These are phyloP conservation scores for Alligator sinensis DNA, from an alignment of 2,113 vertebrate species.

Conservation along the genomic window DNA sequence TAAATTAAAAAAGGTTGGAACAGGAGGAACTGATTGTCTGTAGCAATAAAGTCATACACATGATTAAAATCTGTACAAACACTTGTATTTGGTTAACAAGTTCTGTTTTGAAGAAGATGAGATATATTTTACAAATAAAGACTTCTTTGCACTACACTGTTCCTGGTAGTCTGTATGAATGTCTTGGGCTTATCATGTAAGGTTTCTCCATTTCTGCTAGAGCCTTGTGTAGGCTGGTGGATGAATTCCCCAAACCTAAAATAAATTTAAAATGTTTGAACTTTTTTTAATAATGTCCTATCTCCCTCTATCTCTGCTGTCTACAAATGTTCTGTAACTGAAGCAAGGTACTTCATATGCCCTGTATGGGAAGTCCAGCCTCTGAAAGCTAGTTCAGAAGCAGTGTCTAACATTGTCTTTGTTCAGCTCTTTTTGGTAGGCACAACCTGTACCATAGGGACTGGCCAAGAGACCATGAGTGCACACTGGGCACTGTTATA, in stretches of 20 bases:
- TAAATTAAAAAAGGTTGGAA: neutral
- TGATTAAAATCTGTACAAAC: neutral
- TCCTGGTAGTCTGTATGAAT: no score
- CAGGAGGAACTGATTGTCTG: neutral
- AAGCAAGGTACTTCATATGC: neutral
- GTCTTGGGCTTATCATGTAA: neutral
- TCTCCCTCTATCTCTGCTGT: neutral
- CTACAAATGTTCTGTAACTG: neutral
- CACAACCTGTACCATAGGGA: no score
- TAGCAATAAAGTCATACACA: neutral
- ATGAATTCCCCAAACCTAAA: neutral
- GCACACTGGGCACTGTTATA: no score
- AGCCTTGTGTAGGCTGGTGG: neutral
- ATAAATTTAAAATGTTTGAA: neutral
- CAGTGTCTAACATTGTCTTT: no score
- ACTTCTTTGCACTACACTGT: neutral
- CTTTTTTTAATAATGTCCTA: neutral
- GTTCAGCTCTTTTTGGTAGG: no score
- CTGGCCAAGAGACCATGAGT: no score
- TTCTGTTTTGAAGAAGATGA: neutral
- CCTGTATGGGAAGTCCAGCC: neutral
- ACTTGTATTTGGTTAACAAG: neutral
- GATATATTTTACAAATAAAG: neutral
- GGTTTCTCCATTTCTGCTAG: neutral
- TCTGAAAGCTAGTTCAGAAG: neutral